Evolutionary conservation across 1,140 invertebrate species (phyloP).

Genomic region (Danaus melanippus): DNA sequence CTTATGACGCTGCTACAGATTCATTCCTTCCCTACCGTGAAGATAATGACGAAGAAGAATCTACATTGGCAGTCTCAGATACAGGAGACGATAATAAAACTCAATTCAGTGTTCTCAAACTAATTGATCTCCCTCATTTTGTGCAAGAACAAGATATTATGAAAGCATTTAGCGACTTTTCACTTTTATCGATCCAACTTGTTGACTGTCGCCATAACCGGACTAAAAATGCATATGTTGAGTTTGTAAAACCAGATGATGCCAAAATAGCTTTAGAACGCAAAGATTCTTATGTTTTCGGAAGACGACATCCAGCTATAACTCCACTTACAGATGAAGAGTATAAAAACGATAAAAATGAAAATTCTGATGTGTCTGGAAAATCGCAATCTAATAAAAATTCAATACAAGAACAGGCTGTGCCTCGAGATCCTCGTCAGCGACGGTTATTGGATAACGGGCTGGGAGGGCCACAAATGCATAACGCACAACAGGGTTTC

Average conservation of each 20-base stretch:
- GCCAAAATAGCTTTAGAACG: conserved; percentile 75
- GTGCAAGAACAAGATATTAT: conserved; percentile 84
- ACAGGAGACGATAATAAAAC: conserved; percentile 22
- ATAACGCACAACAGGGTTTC: conserved; percentile 16
- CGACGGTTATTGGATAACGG: conserved; percentile 36
- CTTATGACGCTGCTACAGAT: conserved; percentile 78
- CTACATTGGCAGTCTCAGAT: conserved; percentile 29
- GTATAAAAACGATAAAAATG: conserved; percentile 41
- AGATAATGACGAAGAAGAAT: conserved; percentile 44
- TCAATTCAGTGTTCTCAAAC: conserved; percentile 70
- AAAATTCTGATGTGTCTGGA: too few species aligned
- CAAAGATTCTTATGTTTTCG: conserved; percentile 48
- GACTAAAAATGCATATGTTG: conserved; percentile 78
- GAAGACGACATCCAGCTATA: conserved; percentile 39
- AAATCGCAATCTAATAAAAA: too few species aligned
- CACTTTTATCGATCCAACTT: conserved; percentile 80
- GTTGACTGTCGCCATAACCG: conserved; percentile 73
- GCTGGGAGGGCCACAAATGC: conserved; percentile 10
- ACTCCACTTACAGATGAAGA: conserved; percentile 37
- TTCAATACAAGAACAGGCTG: conserved; percentile 17
- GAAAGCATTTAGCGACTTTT: conserved; percentile 81
- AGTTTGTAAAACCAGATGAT: conserved; percentile 81
- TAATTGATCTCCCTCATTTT: conserved; percentile 82
- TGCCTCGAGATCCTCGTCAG: conserved; percentile 51
- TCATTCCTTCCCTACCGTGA: conserved; percentile 72